These are phyloP conservation scores for Eriocheir sinensis DNA, from an alignment of 1,140 invertebrate genomes.

Conservation along the genomic window DNA sequence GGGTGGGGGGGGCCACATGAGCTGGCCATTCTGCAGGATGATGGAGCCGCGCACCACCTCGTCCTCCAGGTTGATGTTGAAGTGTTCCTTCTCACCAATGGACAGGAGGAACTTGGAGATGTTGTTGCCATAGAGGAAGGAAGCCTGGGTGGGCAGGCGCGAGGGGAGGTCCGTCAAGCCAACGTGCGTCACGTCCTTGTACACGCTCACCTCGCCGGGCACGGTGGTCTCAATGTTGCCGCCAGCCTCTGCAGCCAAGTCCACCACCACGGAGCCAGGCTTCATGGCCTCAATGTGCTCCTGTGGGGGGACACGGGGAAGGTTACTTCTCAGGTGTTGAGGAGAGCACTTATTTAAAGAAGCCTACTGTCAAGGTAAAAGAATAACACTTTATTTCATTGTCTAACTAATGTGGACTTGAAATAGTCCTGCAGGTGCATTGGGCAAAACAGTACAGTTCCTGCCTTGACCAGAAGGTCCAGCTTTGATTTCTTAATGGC, in stretches of 20 bases:
- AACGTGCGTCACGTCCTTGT: constrained; percentile 92
- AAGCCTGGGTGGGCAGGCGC: constrained; percentile 92
- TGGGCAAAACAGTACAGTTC: too few relatives aligned
- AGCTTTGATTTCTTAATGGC: too few relatives aligned
- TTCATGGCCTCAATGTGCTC: constrained; percentile 93
- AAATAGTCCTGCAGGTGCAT: too few relatives aligned
- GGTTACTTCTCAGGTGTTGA: too few relatives aligned
- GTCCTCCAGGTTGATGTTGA: constrained; percentile 90
- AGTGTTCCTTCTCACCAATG: constrained; percentile 89
- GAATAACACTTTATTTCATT: too few relatives aligned
- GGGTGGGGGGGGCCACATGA: constrained; percentile 91
- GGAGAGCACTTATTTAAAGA: too few relatives aligned
- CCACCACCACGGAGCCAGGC: constrained; percentile 94
- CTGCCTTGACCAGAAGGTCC: too few relatives aligned
- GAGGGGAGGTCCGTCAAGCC: constrained; percentile 93
- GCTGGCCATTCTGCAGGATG: constrained; percentile 88
- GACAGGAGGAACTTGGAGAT: constrained; percentile 93
- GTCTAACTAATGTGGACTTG: too few relatives aligned
- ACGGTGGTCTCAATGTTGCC: constrained; percentile 93
- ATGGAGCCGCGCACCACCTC: constrained; percentile 93
- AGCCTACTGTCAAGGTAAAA: too few relatives aligned
- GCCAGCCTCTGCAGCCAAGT: constrained; percentile 93
- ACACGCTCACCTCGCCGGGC: constrained; percentile 89
- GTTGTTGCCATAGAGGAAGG: constrained; percentile 94
- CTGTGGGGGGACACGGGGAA: too few relatives aligned